phyloP scores from a whole-genome alignment of 2,888 invertebrate species.

The Harpalus rubripes region DNA sequence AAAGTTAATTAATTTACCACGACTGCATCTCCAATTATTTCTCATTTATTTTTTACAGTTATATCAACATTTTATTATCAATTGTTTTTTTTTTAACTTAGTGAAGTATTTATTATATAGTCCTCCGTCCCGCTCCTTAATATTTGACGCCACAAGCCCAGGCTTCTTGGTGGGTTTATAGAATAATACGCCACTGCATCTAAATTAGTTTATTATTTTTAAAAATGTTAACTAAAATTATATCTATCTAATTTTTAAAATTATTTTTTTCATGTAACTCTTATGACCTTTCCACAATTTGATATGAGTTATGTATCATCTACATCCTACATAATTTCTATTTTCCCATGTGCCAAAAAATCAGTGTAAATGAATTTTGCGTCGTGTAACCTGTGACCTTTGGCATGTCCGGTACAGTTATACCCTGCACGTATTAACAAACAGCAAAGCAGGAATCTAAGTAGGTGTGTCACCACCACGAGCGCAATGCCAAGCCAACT shows the following conservation, averaged over 20 bases:
- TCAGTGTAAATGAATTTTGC: slow-evolving; percentile 23
- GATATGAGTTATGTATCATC: background rate
- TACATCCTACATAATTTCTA: slow-evolving; percentile 7
- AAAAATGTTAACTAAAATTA: background rate
- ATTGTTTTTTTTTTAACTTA: no score
- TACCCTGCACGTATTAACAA: slow-evolving; percentile 36
- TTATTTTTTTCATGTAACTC: background rate
- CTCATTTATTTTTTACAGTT: no score
- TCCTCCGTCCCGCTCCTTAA: no score
- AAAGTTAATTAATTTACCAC: no score
- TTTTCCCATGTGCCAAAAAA: slow-evolving; percentile 9
- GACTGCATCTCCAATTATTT: no score
- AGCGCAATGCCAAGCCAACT: slow-evolving; percentile 11
- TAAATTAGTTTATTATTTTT: no score
- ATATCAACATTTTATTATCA: no score
- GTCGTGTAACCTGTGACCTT: slow-evolving; percentile 17
- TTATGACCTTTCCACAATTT: background rate
- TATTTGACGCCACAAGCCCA: no score
- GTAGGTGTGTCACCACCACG: slow-evolving; percentile 48
- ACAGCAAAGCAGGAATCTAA: slow-evolving; percentile 16
- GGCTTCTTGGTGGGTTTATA: no score
- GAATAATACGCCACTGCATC: no score
- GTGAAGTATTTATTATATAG: no score
- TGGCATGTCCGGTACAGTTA: slow-evolving; percentile 39
- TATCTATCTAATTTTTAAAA: background rate